Percentiles rank a stretch among this genome's conserved stretches.
These are phyloP conservation scores for Ranitomeya variabilis DNA, from an alignment of 2,113 vertebrate genomes.

Conservation along the genomic window DNA sequence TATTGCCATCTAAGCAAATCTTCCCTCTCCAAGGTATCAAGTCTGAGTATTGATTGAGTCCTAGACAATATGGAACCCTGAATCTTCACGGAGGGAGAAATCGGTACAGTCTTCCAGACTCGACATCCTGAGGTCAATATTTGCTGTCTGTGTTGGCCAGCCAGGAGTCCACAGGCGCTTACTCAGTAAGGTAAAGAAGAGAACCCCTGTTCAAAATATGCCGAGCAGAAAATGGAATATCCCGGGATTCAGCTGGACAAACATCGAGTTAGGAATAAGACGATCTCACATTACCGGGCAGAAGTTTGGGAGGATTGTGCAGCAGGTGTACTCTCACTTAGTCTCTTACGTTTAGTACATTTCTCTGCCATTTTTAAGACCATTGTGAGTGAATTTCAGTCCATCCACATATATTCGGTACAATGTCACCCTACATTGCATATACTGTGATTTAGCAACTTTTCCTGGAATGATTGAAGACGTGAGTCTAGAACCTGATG, in stretches of 20 bases:
- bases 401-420: too few species aligned
- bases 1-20: background rate
- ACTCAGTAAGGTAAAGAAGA: conserved; percentile 31
- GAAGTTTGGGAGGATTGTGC: background rate
- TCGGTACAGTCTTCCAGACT: conserved; percentile 44
- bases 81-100: conserved; percentile 25
- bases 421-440: too few species aligned
- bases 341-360: background rate
- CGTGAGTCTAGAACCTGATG: too few species aligned
- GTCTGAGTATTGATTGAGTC: conserved; percentile 38
- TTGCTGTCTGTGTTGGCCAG: conserved; percentile 52
- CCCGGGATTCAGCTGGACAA: conserved; percentile 10
- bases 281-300: background rate
- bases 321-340: background rate
- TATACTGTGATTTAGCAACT: too few species aligned
- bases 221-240: conserved; percentile 20
- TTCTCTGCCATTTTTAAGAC: background rate
- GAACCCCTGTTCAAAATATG: conserved; percentile 32
- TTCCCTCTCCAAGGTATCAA: background rate
- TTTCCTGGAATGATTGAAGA: too few species aligned
- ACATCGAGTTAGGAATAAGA: background rate
- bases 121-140: conserved; percentile 57
- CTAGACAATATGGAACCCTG: conserved; percentile 48
- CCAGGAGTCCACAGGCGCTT: conserved; percentile 42
- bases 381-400: background rate